These are phyloP conservation scores for Chiroxiphia lanceolata DNA, from an alignment of 2,797 vertebrate genomes.

Conservation along the genomic window DNA sequence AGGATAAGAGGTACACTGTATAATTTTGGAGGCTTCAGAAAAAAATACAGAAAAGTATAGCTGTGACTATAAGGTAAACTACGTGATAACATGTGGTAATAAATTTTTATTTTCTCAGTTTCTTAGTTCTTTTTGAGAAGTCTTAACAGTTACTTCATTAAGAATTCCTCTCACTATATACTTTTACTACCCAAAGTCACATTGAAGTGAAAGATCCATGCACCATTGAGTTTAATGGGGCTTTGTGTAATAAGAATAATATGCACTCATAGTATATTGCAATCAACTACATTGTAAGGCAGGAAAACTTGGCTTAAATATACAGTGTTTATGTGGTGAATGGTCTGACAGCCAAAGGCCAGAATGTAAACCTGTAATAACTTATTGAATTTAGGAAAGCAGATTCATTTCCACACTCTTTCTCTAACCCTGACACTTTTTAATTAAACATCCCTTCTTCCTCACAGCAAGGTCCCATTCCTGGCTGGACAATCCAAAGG, in stretches of 20 bases:
- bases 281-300: neutral
- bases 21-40: neutral
- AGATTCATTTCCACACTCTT: neutral
- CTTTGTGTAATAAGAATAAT: conserved; percentile 64
- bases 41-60: neutral
- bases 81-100: neutral
- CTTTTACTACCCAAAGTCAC: conserved; percentile 75
- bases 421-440: no score
- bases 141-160: conserved; percentile 51
- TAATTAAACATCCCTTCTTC: neutral
- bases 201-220: conserved; percentile 70
- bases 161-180: conserved; percentile 58
- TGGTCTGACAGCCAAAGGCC: neutral
- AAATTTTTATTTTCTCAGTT: conserved; percentile 55
- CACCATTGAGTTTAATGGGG: conserved; percentile 65
- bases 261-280: neutral
- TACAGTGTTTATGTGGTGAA: neutral
- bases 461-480: neutral
- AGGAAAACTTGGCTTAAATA: conserved; percentile 19
- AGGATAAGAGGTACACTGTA: neutral
- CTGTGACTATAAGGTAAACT: neutral
- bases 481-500: neutral
- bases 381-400: neutral
- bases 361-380: neutral
- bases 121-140: conserved; percentile 47